These are phyloP conservation scores for Rosalia funebris DNA, from an alignment of 2,888 invertebrate genomes.

Conservation along the genomic window DNA sequence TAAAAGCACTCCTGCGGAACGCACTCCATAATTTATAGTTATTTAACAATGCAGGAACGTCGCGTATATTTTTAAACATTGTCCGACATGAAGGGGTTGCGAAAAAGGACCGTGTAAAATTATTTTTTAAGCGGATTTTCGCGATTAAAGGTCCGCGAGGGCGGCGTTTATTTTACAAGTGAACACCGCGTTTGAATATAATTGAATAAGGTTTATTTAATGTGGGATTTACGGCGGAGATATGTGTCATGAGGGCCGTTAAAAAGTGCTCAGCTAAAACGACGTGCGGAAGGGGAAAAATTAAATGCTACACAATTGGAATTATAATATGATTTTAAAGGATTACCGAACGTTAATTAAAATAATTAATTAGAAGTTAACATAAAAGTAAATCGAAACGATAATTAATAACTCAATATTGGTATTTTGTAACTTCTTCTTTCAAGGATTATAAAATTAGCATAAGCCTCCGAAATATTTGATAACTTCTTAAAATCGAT, in stretches of 20 bases:
- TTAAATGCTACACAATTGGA: too few relatives aligned
- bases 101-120: slow-evolving; percentile 32
- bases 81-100: slow-evolving; percentile 27
- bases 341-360: too few relatives aligned
- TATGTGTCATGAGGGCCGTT: slow-evolving; percentile 14
- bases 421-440: too few relatives aligned
- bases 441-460: too few relatives aligned
- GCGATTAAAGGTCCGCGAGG: slow-evolving; percentile 48
- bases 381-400: too few relatives aligned
- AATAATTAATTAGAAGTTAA: too few relatives aligned
- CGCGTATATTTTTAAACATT: slow-evolving; percentile 23
- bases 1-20: slow-evolving; percentile 54
- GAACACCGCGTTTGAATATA: slow-evolving; percentile 26
- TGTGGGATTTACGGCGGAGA: slow-evolving; percentile 18
- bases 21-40: slow-evolving; percentile 59
- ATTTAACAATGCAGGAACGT: slow-evolving; percentile 56
- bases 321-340: too few relatives aligned
- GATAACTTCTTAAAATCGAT: too few relatives aligned
- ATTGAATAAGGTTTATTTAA: slow-evolving; percentile 25
- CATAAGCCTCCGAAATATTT: too few relatives aligned
- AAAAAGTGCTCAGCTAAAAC: slow-evolving; percentile 4
- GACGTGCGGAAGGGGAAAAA: not conserved
- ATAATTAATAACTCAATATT: too few relatives aligned
- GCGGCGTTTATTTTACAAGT: slow-evolving; percentile 48
- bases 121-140: slow-evolving; percentile 49